A percentile compares a stretch with the other conserved stretches of the same genome.
These are phyloP conservation scores for Palythoa caribaeorum DNA, from an alignment of 92 coral and sea anemone genomes.

Conservation along the genomic window DNA sequence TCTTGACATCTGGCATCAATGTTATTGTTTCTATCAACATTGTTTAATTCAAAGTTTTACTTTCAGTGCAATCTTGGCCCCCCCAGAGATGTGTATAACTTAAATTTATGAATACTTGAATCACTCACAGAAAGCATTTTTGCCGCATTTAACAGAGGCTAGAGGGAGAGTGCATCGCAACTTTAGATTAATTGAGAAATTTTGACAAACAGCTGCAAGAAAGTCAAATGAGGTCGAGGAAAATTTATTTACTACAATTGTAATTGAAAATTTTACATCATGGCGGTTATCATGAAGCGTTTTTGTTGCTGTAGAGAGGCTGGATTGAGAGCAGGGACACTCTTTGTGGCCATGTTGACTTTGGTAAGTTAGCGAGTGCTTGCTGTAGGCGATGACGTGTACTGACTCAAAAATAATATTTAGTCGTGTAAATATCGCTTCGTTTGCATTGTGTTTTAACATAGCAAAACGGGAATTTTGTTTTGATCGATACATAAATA, in stretches of 20 bases:
- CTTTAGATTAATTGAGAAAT: background rate
- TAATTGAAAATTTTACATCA: background rate
- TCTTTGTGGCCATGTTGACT: background rate
- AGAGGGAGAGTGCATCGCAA: background rate
- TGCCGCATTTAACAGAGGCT: background rate
- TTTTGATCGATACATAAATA: background rate
- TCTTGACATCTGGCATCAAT: slow-evolving; percentile 4
- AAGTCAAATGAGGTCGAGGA: background rate
- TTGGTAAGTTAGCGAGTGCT: background rate
- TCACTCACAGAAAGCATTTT: background rate
- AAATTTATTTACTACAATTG: background rate
- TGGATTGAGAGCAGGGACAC: background rate
- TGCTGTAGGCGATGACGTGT: background rate
- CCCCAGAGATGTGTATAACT: background rate
- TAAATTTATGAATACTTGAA: background rate
- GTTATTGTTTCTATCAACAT: background rate
- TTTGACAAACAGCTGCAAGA: background rate
- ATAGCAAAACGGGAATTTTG: background rate
- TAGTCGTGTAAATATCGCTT: background rate
- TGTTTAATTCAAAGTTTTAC: background rate
- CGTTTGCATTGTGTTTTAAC: background rate
- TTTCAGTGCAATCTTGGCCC: background rate
- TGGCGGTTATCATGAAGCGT: slow-evolving; percentile 28
- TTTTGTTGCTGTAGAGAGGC: slow-evolving; percentile 32
- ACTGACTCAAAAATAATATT: background rate